These are phyloP conservation scores for Leuctra nigra DNA, from an alignment of 2,888 invertebrate genomes.

Conservation along the genomic window DNA sequence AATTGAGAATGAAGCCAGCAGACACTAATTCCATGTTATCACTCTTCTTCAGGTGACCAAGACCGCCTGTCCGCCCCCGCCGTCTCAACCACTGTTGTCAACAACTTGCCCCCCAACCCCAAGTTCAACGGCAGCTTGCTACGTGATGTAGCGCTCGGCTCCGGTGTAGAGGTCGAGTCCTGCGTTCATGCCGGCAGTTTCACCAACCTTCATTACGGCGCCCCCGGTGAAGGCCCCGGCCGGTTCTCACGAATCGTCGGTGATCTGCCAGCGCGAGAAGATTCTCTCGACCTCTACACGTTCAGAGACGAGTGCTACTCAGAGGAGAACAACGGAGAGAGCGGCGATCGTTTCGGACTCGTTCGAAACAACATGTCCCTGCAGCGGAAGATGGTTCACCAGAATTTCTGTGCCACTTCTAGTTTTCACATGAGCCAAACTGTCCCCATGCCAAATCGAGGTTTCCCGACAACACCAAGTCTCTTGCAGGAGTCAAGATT, in stretches of 20 bases:
- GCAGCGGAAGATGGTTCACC: constrained; percentile 18
- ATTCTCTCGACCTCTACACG: constrained; percentile 53
- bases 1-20: too few species aligned
- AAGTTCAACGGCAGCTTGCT: constrained; percentile 25
- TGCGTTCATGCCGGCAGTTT: constrained; percentile 60
- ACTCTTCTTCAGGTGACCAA: too few species aligned
- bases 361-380: not conserved
- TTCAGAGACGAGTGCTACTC: constrained; percentile 54
- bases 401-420: constrained; percentile 19
- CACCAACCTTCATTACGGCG: constrained; percentile 60
- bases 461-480: constrained; percentile 14
- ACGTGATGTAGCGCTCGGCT: constrained; percentile 33
- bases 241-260: constrained; percentile 32
- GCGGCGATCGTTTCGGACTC: constrained; percentile 14
- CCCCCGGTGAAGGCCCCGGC: constrained; percentile 40
- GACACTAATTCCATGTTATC: too few species aligned
- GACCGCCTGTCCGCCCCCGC: not conserved
- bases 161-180: constrained; percentile 54
- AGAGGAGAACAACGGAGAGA: constrained; percentile 45
- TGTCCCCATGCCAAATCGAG: not conserved
- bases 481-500: constrained; percentile 18
- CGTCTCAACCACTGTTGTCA: not conserved
- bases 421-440: constrained; percentile 24
- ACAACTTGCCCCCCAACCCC: not conserved
- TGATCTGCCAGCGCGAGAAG: constrained; percentile 46